Conservation (phyloP, 2,797 vertebrate species). For the Holocentrus rufus region DNA sequence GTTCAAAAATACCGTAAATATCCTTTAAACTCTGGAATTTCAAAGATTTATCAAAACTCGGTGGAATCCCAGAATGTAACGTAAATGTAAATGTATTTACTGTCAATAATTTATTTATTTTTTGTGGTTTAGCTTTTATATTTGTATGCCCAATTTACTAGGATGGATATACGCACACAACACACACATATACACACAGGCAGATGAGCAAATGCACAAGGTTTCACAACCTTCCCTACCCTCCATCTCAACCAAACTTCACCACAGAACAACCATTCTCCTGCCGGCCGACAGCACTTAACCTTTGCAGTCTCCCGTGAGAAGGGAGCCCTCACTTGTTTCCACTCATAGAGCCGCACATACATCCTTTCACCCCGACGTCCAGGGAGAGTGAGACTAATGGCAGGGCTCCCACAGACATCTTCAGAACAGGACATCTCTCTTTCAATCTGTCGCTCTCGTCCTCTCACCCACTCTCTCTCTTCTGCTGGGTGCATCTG, state of each 20-base stretch:
- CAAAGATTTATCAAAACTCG: too few species aligned
- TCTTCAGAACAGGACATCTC: slow-evolving; percentile 9
- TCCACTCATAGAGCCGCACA: slow-evolving; percentile 17
- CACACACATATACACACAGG: not conserved
- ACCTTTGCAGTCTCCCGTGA: slow-evolving; percentile 12
- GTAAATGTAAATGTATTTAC: too few species aligned
- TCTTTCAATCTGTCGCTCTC: not conserved
- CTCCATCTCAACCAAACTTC: too few species aligned
- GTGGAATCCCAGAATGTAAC: too few species aligned
- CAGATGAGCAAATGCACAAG: not conserved
- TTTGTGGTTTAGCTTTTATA: too few species aligned
- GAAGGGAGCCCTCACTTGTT: slow-evolving; percentile 6
- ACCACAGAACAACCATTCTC: too few species aligned
- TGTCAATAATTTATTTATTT: too few species aligned
- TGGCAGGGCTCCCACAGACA: slow-evolving; percentile 49
- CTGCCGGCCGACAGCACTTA: slow-evolving; percentile 22
- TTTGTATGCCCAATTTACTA: too few species aligned
- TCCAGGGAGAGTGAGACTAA: slow-evolving; percentile 8
- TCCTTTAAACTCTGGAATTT: too few species aligned
- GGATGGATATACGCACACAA: not conserved
- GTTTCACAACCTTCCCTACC: too few species aligned
- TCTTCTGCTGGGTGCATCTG: too few species aligned
- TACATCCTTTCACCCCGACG: not conserved
- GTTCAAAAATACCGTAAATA: too few species aligned
- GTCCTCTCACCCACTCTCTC: not conserved